Percentiles rank a stretch among this genome's conserved stretches.
Conservation (phyloP, 2,888 invertebrate genomes). For the Coelogynopora nodosa region DNA sequence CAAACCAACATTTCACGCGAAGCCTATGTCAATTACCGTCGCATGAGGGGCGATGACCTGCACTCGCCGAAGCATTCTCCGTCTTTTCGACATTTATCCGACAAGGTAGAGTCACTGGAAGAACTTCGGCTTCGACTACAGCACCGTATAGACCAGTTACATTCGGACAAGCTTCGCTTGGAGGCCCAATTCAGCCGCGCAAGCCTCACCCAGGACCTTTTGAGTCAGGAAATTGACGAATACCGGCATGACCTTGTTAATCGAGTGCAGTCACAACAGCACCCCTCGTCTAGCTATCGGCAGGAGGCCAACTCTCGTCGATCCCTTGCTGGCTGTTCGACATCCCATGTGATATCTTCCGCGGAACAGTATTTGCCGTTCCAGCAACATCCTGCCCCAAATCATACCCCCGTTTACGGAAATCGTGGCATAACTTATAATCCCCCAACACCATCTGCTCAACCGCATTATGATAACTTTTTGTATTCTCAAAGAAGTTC, state of each 20-base stretch:
- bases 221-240: not conserved
- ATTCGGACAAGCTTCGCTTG: not conserved
- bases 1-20: constrained; percentile 10
- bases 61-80: not conserved
- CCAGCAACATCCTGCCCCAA: not conserved
- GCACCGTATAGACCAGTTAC: not conserved
- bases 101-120: not conserved
- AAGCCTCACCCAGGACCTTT: not conserved
- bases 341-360: not conserved
- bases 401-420: not conserved
- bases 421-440: not conserved
- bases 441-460: not conserved
- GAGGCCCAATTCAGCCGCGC: not conserved
- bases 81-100: not conserved
- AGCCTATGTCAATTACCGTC: not conserved
- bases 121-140: not conserved
- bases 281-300: not conserved
- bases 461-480: not conserved
- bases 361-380: not conserved
- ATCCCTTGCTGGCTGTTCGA: not conserved
- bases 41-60: not conserved
- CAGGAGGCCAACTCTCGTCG: not conserved
- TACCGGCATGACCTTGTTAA: not conserved
- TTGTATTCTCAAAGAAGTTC: not conserved
- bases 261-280: not conserved